phyloP scores from a whole-genome alignment of 1,140 invertebrate species.

The Heliconius congener region DNA sequence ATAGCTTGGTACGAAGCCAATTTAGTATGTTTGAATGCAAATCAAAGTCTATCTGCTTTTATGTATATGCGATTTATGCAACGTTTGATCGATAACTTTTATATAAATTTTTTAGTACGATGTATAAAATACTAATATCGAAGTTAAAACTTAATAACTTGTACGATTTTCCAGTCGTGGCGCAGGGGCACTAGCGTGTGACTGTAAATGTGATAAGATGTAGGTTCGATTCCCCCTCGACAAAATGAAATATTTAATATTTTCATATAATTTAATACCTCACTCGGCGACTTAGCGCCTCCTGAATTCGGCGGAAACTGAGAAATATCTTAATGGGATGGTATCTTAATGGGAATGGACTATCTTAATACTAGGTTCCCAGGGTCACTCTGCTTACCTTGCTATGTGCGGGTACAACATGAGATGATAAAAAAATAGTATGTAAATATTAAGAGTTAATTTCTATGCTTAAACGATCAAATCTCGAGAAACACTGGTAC shows the following conservation, averaged over 20 bases:
- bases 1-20: constrained; percentile 9
- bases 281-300: background rate
- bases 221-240: background rate
- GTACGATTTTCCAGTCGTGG: background rate
- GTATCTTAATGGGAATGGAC: background rate
- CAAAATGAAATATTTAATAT: background rate
- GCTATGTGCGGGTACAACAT: background rate
- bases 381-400: background rate
- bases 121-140: background rate
- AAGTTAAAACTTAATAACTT: background rate
- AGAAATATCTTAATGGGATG: too few relatives aligned
- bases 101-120: background rate
- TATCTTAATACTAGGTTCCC: background rate
- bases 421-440: background rate
- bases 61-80: constrained; percentile 5
- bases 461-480: too few relatives aligned
- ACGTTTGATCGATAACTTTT: background rate
- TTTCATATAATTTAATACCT: background rate
- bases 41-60: constrained; percentile 6
- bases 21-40: constrained; percentile 7
- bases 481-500: too few relatives aligned
- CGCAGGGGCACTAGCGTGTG: background rate
- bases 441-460: background rate
- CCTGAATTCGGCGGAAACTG: background rate
- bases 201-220: background rate